Percentiles rank a stretch among this genome's conserved stretches.
These are phyloP conservation scores for Poecilus cupreus DNA, from an alignment of 2,888 invertebrate species.

Conservation along the genomic window DNA sequence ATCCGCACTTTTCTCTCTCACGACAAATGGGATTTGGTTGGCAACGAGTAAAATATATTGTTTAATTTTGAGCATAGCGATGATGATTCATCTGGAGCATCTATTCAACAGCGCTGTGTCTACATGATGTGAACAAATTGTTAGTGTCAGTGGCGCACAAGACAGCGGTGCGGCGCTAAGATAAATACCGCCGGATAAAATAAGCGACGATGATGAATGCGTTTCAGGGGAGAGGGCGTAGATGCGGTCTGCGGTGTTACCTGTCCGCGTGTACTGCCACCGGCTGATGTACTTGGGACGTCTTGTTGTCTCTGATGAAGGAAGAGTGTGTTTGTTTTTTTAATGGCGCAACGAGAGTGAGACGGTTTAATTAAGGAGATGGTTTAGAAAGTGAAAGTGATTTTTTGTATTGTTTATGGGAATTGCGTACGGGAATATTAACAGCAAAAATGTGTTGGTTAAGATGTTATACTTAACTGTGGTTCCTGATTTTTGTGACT, in stretches of 20 bases:
- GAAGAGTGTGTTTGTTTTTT: no score
- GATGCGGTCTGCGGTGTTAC: constrained; percentile 12
- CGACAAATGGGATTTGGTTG: constrained; percentile 62
- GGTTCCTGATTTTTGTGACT: no score
- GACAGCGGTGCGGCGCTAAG: constrained; percentile 42
- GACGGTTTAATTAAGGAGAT: neutral
- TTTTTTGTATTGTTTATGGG: no score
- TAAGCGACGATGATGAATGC: constrained; percentile 58
- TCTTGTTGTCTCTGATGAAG: neutral
- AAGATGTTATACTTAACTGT: no score
- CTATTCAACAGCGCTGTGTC: constrained; percentile 44
- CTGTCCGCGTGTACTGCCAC: neutral
- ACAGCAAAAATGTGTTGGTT: no score
- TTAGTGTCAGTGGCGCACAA: constrained; percentile 46
- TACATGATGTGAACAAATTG: constrained; percentile 58
- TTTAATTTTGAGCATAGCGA: constrained; percentile 62
- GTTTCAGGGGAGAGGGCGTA: constrained; percentile 2
- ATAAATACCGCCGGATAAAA: constrained; percentile 56
- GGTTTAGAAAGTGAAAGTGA: neutral
- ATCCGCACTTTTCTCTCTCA: neutral
- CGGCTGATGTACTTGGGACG: neutral
- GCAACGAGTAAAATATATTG: constrained; percentile 64
- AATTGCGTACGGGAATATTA: no score
- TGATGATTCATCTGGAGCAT: constrained; percentile 55
- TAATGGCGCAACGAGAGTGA: neutral